Conservation (phyloP, 2,113 vertebrate species). For the Alces alces region DNA sequence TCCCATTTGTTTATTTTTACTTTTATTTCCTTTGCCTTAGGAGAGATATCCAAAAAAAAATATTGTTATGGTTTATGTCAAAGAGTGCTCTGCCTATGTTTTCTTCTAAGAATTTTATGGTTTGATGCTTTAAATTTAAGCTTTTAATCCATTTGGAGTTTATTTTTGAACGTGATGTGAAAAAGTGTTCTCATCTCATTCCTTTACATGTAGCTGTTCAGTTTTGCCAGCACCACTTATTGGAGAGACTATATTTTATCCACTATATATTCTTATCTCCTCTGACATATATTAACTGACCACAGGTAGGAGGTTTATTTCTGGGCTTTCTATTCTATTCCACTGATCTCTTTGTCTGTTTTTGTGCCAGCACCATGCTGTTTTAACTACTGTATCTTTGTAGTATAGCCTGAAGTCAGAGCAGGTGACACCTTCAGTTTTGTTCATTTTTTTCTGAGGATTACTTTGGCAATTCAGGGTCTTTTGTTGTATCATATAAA, state of each 20-base stretch:
- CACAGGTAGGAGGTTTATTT: background rate
- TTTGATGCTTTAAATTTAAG: background rate
- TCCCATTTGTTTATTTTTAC: background rate
- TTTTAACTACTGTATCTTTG: background rate
- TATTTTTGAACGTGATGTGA: background rate
- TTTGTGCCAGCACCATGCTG: background rate
- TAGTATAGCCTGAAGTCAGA: background rate
- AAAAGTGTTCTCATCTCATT: background rate
- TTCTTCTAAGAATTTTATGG: background rate
- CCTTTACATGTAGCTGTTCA: background rate
- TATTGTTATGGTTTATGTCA: background rate
- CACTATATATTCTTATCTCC: background rate
- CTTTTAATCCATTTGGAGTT: background rate
- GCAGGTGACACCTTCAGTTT: background rate
- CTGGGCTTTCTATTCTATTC: background rate
- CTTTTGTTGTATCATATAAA: background rate
- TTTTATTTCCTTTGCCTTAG: background rate
- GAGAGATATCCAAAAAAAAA: background rate
- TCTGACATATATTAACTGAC: background rate
- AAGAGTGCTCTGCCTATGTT: background rate
- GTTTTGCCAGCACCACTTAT: background rate
- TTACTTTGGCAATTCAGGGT: background rate
- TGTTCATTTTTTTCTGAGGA: background rate
- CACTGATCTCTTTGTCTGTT: background rate
- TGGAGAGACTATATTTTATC: background rate